Conservation (phyloP, 2,888 invertebrate species). For the Drosophila kanekoi region DNA sequence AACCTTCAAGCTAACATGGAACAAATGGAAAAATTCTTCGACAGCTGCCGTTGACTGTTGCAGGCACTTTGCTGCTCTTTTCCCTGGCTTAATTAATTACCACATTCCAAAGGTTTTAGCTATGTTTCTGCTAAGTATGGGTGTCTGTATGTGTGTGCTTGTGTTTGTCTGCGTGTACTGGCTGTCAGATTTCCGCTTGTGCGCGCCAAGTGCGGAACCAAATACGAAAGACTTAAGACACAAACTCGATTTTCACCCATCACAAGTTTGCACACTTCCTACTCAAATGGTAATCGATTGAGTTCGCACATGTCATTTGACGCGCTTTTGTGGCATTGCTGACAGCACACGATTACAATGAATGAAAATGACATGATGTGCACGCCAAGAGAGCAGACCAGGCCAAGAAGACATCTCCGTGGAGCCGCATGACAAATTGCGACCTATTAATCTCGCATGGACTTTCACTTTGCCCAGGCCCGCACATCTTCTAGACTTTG, state of each 20-base stretch:
- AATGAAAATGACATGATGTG: conserved; percentile 74
- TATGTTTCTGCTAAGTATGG: conserved; percentile 16
- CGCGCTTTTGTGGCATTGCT: conserved; percentile 71
- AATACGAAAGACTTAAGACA: conserved; percentile 69
- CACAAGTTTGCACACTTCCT: conserved; percentile 67
- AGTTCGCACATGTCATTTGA: conserved; percentile 77
- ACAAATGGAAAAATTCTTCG: conserved; percentile 77
- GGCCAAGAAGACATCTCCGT: conserved; percentile 38
- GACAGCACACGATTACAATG: conserved; percentile 68
- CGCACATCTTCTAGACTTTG: conserved; percentile 26
- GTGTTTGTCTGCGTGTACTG: conserved; percentile 20
- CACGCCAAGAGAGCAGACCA: conserved; percentile 48
- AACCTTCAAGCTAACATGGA: conserved; percentile 63
- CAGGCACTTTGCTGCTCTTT: conserved; percentile 50
- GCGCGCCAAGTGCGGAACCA: conserved; percentile 53
- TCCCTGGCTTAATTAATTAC: conserved; percentile 71
- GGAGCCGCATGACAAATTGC: conserved; percentile 71
- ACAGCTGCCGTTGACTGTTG: conserved; percentile 62
- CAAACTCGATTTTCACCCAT: conserved; percentile 57
- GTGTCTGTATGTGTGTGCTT: conserved; percentile 9
- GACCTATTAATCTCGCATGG: conserved; percentile 74
- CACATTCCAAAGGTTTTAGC: conserved; percentile 59
- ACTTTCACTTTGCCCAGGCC: conserved; percentile 69
- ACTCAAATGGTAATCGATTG: conserved; percentile 71
- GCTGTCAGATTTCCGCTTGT: conserved; percentile 51